Base-by-base conservation (phyloP, 1,140 invertebrate genomes). In the Phymorhynchus buccinoides region DNA sequence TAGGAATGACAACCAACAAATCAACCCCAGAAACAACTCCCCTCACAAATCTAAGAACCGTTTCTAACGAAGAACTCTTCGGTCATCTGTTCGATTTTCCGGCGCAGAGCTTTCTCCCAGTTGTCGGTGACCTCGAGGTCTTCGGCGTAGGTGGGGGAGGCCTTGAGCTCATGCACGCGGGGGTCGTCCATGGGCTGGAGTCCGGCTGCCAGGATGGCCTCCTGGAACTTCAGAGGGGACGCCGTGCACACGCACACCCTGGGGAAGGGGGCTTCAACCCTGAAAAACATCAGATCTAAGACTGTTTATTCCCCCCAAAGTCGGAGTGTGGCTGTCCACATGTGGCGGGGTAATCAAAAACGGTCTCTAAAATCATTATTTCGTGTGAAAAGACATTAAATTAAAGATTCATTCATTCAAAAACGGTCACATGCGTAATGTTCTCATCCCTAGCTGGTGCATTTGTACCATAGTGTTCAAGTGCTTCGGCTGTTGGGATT, bases 171-270 rank as follows among this genome's bases (percentile, higher is more conserved):
- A 35, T 86, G 68, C 0, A 91, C 87, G 52, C 86, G 80, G 3
- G 90, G 75, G 6, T 68, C 80, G 18, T 52, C 75, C 9, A 80
- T 44, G 18, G 42, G 44, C 30, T 66, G 75, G 6, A 92, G 84
- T 22, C 91, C 92, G 18, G 93, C 93, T 41, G 90, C 89, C 42
- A 83, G 48, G 6, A 93, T 87, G 18, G 92, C 91, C 83, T 94
- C 93, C 22, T 90, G 88, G 86, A 94, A 94, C 86, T 94, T 94
- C 22, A 89, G 89, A 14, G 94, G 93, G 2, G 93, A 94, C 12
- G 94, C 94, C 66, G 94, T 94, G 0, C 94, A 91, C 37, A 94
- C 86, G 42, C 91, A 93, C 9, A 92, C 89, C 9, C 87, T 84
- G 12, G 83, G 86, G n/a, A 39, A n/a, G 12, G 78, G 42, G 3